Base-by-base conservation (phyloP, 2,888 invertebrate species). In the Drepana falcataria region DNA sequence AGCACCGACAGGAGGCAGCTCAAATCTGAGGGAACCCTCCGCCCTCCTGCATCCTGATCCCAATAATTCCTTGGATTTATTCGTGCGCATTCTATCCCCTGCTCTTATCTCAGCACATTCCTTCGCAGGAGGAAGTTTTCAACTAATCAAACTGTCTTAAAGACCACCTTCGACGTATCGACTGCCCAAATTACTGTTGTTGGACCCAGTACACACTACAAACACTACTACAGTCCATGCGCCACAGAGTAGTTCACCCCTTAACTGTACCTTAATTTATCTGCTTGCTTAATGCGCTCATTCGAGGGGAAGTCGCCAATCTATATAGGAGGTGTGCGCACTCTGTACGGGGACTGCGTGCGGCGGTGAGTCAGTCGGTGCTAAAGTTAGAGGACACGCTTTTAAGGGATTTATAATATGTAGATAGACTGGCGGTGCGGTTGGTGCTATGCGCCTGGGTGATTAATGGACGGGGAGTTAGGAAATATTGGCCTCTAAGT, bases 71-170 rank as follows among this genome's bases (percentile, higher is more conserved):
- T 44, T 34, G 59, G 66, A 67, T 65, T 69, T 63, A 66, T 60
- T 64, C 64, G 57, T 48, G 55, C 63, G 55, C 51, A 54, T 55
- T 53, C 49, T 48, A 37, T 54, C 52, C 51, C 35, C 54, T 51
- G 53, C 55, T 55, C 57, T 59, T 53, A 53, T 35, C 56, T 57
- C 60, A 55, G 48, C 59, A 53, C 63, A 68, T 66, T 68, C 75
- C 69, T 51, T 21, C 53, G 55, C 56, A 59, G 61, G 70, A 63
- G 57, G 60, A 78, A 83, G 68, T 83, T 81, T 69, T 70, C 72
- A 85, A 85, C 81, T 85, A 83, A 85, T 86, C 85, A 85, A 87
- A 86, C 75, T 82, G 81, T 81, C 84, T 85, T 81, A 79, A 78
- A 77, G 79, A 73, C 79, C 79, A 77, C 77, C 78, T 76, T 70